Evolutionary conservation across 2,797 vertebrate genomes (phyloP), one percentile per base, ranked within the genome.

Genomic region (Valencia hispanica): DNA sequence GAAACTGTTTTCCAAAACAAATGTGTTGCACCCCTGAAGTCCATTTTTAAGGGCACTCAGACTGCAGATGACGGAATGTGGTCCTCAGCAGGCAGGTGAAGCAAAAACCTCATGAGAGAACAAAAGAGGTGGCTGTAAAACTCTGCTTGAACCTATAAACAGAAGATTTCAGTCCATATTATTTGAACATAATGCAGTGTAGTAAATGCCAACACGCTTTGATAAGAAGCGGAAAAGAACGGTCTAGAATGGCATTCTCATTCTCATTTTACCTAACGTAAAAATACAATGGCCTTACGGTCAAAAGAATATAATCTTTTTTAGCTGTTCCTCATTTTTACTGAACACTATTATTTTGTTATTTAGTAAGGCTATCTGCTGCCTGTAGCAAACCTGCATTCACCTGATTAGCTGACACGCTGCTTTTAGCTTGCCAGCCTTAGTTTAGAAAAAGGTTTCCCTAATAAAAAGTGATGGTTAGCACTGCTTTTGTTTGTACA

Each of bases 101-200:
- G 14, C 82, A 81, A 84, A 88, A 88, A 91, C 72, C 74, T 82
- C 86, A 92, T 90, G 78, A 93, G 84, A 91, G 90, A 75, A 83
- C 17, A 25, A 55, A 30, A 61, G 17, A 74, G 14, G 11, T 48
- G 47, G 15, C 17, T 48, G 47, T 18, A 5, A 17, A 48, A 15
- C 14, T 48, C 47, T 18, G 4, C 15, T 48, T 48, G 14, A 48
- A 48, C 14, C 45, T 48, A 48, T 27, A 61, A 34, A 20, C 59
- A 34, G 27, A 34, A 61, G 17, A 20, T 61, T 34, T 61, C 59
- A 20, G 59, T 61, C 32, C 8, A 0, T 9, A 55, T 2, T 61
- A 20, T 61, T 61, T 61, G 7, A 61, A 61, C 84, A 82, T 88
- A 78, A 77, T 79, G 73, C 84, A 53, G 80, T 75, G 83, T 81